Conservation (phyloP, 2,113 vertebrate genomes). For the Struthio camelus region DNA sequence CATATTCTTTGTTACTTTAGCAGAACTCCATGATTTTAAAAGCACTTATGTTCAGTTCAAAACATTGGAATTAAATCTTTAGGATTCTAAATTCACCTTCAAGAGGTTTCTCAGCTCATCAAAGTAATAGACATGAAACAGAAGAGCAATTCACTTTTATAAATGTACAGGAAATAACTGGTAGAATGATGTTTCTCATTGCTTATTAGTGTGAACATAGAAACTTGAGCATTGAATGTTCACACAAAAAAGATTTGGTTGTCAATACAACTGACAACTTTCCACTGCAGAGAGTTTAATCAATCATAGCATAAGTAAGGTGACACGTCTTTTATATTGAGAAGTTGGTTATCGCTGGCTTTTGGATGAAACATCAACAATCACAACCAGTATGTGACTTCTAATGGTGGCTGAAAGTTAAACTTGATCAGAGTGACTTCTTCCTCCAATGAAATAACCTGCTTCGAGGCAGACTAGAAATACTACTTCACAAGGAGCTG, state of each 20-base stretch:
- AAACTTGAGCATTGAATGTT: neutral
- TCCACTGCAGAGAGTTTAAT: neutral
- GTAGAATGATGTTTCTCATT: neutral
- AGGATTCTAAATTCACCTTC: neutral
- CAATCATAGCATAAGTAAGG: rapidly evolving
- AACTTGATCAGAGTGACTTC: neutral
- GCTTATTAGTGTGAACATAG: neutral
- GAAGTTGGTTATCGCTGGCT: rapidly evolving
- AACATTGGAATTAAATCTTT: neutral
- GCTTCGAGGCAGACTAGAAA: neutral
- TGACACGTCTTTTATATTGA: neutral
- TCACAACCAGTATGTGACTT: neutral
- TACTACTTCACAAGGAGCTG: neutral
- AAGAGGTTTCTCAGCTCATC: neutral
- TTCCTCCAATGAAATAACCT: neutral
- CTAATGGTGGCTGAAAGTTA: neutral
- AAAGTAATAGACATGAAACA: neutral
- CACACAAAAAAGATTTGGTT: neutral
- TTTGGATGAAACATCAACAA: neutral
- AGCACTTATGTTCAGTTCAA: neutral
- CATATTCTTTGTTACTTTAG: no score
- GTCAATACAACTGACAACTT: neutral
- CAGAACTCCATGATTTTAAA: neutral
- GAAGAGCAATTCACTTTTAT: neutral
- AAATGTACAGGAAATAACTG: neutral